These are phyloP conservation scores for Redunca redunca DNA, from an alignment of 2,113 vertebrate species.

Conservation along the genomic window DNA sequence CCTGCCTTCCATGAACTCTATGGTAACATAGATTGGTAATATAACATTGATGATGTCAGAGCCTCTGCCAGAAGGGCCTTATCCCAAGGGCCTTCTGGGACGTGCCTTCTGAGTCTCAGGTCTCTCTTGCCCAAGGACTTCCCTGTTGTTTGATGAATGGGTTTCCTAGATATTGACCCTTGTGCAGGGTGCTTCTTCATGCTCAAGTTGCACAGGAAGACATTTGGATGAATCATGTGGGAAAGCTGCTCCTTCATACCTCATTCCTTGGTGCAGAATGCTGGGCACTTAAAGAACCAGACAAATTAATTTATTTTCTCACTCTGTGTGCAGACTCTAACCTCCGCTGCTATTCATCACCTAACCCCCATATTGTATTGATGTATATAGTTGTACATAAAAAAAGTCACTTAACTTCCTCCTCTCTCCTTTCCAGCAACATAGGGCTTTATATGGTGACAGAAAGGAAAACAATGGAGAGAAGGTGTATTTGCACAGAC, in stretches of 20 bases:
- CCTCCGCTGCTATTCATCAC: not conserved
- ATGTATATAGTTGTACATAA: not conserved
- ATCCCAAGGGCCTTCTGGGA: not conserved
- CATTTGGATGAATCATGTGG: not conserved
- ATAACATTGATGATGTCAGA: not conserved
- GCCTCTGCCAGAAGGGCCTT: not conserved
- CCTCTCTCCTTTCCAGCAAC: not conserved
- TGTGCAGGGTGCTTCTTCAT: not conserved
- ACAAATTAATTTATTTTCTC: constrained; percentile 53
- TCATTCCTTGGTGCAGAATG: constrained; percentile 10
- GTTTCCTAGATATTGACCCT: not conserved
- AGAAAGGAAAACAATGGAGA: not conserved
- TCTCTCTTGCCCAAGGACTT: not conserved
- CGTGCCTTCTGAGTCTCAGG: not conserved
- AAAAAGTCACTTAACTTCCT: not conserved
- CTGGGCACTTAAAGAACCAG: not conserved
- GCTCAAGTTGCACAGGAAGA: not conserved
- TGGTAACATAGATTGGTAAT: not conserved
- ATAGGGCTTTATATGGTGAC: not conserved
- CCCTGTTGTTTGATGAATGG: not conserved
- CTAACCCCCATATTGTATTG: not conserved
- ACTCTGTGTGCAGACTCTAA: not conserved
- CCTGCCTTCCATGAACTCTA: not conserved
- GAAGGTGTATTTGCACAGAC: not conserved
- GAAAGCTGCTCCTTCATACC: not conserved